Base-by-base conservation (phyloP, 1,140 invertebrate species). In the Parapsyche elsis region DNA sequence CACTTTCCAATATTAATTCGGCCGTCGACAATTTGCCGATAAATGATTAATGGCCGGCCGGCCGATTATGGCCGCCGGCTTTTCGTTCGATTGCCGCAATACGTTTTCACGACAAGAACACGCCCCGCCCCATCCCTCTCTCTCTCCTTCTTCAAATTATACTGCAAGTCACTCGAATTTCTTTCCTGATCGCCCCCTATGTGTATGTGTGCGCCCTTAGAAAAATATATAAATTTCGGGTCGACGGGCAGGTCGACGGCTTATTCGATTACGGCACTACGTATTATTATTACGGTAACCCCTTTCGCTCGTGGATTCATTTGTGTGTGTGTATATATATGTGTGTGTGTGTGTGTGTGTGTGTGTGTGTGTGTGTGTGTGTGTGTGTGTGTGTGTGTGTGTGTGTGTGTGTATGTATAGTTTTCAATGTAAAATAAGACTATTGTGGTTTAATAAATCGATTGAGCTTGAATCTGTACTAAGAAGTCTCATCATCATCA, bases 1-100 rank as follows among this genome's bases (percentile, higher is more conserved):
- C 73, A 75, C 73, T 75, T 75, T 75, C 73, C 73, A 57, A 75
- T 75, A 75, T 75, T 75, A 75, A 75, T 75, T 75, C 73, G 59
- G 71, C 21, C 71, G 71, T 45, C 71, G 49, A 75, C 73, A 75
- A 75, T 75, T 75, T 75, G 45, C 73, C 45, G 73, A 75, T 75
- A 75, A 75, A 75, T 75, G 73, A 75, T 75, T 75, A 75, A 75
- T 75, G 44, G 45, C 44, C 73, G 49, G 24, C 73, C 46, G 44
- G 64, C 64, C 64, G 64, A 67, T 67, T 67, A 67, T 67, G 64
- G 64, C 64, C 64, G 23, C 21, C 21, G 64, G 64, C 64, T 67
- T 67, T 30, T 10, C 64, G 7, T 67, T 24, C 64, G 64, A 67
- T 67, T 67, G 24, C 24, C 38, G 71, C 71, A 73, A 73, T 73